phyloP scores from a whole-genome alignment of 2,797 vertebrate genomes.

The Peromyscus nudipes region DNA sequence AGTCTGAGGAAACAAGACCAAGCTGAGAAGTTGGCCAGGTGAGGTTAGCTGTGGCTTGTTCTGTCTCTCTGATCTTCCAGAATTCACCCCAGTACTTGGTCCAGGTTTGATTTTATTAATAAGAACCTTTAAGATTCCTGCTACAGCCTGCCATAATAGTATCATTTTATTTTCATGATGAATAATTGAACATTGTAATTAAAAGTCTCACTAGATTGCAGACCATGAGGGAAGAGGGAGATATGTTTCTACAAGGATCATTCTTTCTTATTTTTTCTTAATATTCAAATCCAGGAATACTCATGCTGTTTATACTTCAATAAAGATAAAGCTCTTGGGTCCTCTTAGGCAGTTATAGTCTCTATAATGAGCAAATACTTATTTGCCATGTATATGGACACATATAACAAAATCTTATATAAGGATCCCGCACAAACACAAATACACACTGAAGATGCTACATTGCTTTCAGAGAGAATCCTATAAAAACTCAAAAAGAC shows the following conservation, averaged over 20 bases:
- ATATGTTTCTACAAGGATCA: not conserved
- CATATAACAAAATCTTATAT: not conserved
- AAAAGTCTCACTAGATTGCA: not conserved
- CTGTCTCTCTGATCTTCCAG: no score
- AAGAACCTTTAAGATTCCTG: no score
- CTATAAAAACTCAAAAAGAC: not conserved
- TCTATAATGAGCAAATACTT: not conserved
- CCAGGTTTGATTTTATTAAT: no score
- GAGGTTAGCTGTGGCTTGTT: no score
- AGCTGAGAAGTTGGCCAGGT: no score
- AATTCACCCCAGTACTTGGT: no score
- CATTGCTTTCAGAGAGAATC: not conserved
- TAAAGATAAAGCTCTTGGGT: not conserved
- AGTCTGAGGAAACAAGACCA: no score
- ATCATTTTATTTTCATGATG: not conserved
- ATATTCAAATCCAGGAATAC: not conserved
- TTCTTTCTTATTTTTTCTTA: not conserved
- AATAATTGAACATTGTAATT: not conserved
- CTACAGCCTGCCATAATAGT: no score
- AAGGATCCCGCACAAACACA: not conserved
- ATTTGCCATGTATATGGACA: not conserved
- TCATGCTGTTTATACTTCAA: not conserved
- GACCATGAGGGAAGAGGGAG: not conserved
- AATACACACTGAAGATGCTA: not conserved
- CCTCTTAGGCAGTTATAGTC: not conserved